These are phyloP conservation scores for Corythornis madagascariensis DNA, from an alignment of 2,113 vertebrate genomes.

Conservation along the genomic window DNA sequence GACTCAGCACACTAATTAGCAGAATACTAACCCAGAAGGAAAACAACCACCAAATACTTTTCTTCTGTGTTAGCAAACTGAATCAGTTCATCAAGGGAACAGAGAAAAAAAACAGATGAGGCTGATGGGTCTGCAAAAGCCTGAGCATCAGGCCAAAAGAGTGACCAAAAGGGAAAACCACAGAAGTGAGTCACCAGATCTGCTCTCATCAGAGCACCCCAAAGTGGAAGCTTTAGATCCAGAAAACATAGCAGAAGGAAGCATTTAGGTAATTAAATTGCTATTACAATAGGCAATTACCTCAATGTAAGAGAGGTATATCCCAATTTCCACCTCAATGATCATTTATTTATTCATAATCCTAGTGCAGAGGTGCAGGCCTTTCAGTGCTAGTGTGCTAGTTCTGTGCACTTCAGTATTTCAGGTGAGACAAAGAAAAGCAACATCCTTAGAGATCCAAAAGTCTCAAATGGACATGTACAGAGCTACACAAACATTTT, in stretches of 20 bases:
- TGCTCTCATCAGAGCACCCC: not conserved
- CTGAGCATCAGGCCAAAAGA: not conserved
- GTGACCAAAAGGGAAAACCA: not conserved
- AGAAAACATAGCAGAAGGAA: not conserved
- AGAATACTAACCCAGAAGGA: not conserved
- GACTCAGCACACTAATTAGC: not conserved
- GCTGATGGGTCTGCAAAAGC: not conserved
- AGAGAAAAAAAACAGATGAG: not conserved
- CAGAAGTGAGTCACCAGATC: not conserved
- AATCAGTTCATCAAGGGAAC: not conserved
- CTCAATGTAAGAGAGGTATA: not conserved
- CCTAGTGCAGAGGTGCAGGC: not conserved
- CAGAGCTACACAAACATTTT: not conserved
- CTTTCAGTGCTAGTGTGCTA: not conserved
- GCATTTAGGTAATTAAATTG: not conserved
- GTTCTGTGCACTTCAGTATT: not conserved
- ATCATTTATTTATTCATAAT: not conserved
- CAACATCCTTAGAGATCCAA: not conserved
- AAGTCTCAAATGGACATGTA: not conserved
- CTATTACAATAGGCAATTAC: not conserved
- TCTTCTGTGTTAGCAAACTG: not conserved
- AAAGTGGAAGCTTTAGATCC: not conserved
- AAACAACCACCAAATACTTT: not conserved
- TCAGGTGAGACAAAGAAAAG: not conserved
- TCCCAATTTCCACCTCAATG: not conserved